Conservation (phyloP, 2,113 vertebrate genomes). For the Lanius ludovicianus region DNA sequence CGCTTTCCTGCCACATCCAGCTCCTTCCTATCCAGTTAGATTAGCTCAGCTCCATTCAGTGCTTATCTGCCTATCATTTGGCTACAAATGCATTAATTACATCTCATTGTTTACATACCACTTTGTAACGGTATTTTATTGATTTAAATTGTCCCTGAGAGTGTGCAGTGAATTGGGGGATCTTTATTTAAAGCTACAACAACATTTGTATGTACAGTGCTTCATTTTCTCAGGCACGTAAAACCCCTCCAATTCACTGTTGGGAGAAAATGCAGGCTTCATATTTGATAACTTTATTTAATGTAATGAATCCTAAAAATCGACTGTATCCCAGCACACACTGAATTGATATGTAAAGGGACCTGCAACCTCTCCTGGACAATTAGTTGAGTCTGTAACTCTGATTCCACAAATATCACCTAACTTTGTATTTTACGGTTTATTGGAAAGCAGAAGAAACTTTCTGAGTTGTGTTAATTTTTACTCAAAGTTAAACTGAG, state of each 20-base stretch:
- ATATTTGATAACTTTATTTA: background rate
- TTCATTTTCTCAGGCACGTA: background rate
- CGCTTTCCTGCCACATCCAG: background rate
- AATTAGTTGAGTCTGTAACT: background rate
- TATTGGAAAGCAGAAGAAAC: background rate
- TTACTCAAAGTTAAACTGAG: slow-evolving; percentile 18
- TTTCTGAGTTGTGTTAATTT: background rate
- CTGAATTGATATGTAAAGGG: background rate
- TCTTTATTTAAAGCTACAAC: slow-evolving; percentile 47
- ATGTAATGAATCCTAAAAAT: background rate
- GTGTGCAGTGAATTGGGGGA: slow-evolving; percentile 48
- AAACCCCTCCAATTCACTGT: background rate
- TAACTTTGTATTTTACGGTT: background rate
- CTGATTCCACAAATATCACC: background rate
- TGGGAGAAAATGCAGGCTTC: background rate
- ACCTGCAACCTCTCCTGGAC: background rate
- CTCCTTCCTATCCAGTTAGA: slow-evolving; percentile 11
- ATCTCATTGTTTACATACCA: slow-evolving; percentile 37
- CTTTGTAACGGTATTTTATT: slow-evolving; percentile 55
- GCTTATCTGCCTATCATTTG: slow-evolving; percentile 41
- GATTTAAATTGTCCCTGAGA: slow-evolving; percentile 58
- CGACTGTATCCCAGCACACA: background rate
- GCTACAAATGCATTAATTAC: slow-evolving; percentile 56
- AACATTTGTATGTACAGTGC: background rate
- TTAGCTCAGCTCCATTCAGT: slow-evolving; percentile 1